Base-by-base conservation (phyloP, 2,888 invertebrate species). In the Acanthosepion pharaonis region DNA sequence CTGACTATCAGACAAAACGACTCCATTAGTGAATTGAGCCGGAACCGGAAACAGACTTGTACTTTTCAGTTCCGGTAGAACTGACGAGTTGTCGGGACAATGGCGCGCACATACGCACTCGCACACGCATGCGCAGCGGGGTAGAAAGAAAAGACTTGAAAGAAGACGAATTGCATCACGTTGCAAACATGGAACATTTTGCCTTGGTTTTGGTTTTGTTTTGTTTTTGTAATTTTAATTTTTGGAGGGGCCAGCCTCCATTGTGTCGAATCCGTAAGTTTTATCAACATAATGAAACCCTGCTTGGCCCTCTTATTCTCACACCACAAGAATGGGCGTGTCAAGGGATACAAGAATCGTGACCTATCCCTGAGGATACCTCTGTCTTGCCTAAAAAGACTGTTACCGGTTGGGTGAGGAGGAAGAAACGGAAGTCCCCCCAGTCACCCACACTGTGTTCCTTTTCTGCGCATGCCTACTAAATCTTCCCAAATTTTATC, bases 1-100 rank as follows among this genome's bases (percentile, higher is more conserved):
- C 78, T n/a, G n/a, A 78, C 78, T n/a, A 78, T n/a, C 78, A n/a
- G 78, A n/a, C 78, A 78, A 78, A 78, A 78, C 78, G 78, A 33
- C 78, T 33, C 15, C 78, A 78, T 78, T 78, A 33, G n/a, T 78
- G 78, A 78, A 78, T n/a, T 78, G 78, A 78, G n/a, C 78, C 78
- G 78, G 78, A 78, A 78, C 78, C 78, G 78, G 78, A 78, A 78
- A 78, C 78, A 78, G n/a, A 78, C n/a, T 78, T 78, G n/a, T 78
- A 78, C 78, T 78, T n/a, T 78, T 78, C n/a, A 15, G n/a, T 78
- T 78, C 78, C 78, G 78, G n/a, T 78, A 78, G 78, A 33, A 11
- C n/a, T n/a, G 78, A 78, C 78, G 78, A 33, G 78, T 2, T n/a
- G n/a, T n/a, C 78, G n/a, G 8, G 23, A 78, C 78, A 78, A 78